These are phyloP conservation scores for Botrylloides violaceus DNA, from an alignment of 23 tunicate genomes.

Conservation along the genomic window DNA sequence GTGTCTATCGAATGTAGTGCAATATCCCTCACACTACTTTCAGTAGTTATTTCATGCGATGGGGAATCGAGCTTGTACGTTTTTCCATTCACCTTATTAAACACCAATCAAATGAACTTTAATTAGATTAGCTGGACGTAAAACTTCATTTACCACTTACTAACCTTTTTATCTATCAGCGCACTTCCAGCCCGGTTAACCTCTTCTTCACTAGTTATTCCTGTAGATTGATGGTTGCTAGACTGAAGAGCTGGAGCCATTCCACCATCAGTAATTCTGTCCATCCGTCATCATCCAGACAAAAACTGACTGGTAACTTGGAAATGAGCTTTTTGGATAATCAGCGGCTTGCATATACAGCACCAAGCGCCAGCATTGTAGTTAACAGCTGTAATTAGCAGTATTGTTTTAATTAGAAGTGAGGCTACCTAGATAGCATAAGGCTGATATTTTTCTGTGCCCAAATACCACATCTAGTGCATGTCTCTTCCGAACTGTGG, in stretches of 20 bases:
- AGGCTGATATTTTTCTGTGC: no score
- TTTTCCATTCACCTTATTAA: background rate
- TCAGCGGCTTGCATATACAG: background rate
- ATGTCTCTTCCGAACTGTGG: no score
- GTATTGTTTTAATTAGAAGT: no score
- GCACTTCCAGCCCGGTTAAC: background rate
- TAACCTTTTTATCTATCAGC: background rate
- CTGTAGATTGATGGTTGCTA: constrained; percentile 38
- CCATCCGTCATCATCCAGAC: constrained; percentile 79
- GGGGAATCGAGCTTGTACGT: background rate
- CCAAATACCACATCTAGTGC: no score
- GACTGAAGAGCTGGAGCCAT: constrained; percentile 98
- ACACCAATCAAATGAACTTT: background rate
- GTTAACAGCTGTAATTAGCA: no score
- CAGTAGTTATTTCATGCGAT: background rate
- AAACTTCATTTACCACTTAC: background rate
- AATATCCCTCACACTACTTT: no score
- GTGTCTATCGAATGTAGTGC: no score
- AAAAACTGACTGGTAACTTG: constrained; percentile 6
- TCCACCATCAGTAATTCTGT: constrained; percentile 67
- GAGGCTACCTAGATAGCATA: no score
- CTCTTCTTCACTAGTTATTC: background rate
- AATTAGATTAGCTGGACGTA: background rate
- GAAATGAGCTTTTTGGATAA: background rate
- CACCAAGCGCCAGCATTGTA: background rate